phyloP scores from a whole-genome alignment of 2,113 vertebrate species.

The Rana temporaria region DNA sequence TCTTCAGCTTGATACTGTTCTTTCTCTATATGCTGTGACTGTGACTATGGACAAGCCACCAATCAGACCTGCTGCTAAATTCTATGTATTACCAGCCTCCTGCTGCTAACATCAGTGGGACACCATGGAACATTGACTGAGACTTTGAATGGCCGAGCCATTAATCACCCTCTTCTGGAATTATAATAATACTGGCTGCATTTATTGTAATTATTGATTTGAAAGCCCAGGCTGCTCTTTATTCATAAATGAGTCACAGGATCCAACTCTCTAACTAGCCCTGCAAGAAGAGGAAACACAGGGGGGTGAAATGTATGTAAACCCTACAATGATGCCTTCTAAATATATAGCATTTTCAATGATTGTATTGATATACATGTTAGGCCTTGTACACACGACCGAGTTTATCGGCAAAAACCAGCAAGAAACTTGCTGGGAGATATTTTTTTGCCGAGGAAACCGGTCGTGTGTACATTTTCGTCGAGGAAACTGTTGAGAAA shows the following conservation, averaged over 20 bases:
- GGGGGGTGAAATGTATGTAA: slow-evolving; percentile 19
- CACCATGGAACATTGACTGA: slow-evolving; percentile 38
- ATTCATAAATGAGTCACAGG: slow-evolving; percentile 35
- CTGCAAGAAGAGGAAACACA: slow-evolving; percentile 20
- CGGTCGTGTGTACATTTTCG: too few species aligned
- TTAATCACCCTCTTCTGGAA: slow-evolving; percentile 56
- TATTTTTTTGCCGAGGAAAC: too few species aligned
- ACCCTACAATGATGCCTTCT: slow-evolving; percentile 34
- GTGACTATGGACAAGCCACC: slow-evolving; percentile 16
- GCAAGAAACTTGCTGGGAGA: too few species aligned
- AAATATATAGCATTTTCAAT: background rate
- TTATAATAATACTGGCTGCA: slow-evolving; percentile 55
- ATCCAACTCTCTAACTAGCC: slow-evolving; percentile 41
- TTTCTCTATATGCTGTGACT: background rate
- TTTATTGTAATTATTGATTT: slow-evolving; percentile 58
- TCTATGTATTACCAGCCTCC: slow-evolving; percentile 55
- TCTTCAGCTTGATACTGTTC: background rate
- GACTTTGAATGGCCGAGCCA: slow-evolving; percentile 39
- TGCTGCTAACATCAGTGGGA: slow-evolving; percentile 51
- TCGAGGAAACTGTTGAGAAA: too few species aligned
- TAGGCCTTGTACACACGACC: too few species aligned
- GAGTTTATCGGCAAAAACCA: too few species aligned
- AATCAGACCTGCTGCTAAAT: slow-evolving; percentile 51
- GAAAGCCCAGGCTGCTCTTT: slow-evolving; percentile 41
- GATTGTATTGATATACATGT: too few species aligned